A percentile compares a stretch with the other conserved stretches of the same genome.
Evolutionary conservation across 2,113 vertebrate genomes (phyloP).

Genomic region (Equus quagga): DNA sequence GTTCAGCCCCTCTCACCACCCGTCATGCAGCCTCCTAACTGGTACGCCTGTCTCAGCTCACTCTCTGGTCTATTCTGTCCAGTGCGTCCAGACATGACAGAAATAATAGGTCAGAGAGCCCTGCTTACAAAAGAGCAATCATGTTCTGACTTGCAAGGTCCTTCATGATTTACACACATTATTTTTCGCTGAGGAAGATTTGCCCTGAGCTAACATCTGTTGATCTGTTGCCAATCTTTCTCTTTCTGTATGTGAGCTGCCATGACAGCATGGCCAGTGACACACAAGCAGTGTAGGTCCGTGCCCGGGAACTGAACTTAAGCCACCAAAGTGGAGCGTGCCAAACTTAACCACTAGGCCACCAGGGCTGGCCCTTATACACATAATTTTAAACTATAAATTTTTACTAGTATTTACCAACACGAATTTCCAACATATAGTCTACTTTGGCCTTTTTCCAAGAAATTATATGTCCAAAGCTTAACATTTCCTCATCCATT

Average conservation of each 20-base stretch:
- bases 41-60: neutral
- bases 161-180: neutral
- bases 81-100: neutral
- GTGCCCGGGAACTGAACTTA: no score
- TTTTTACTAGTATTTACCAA: conserved; percentile 8
- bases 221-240: no score
- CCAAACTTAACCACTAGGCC: no score
- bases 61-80: neutral
- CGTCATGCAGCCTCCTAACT: neutral
- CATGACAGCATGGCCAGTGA: no score
- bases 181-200: neutral
- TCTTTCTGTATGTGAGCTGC: no score
- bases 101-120: neutral
- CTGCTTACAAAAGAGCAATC: neutral
- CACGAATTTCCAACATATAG: neutral
- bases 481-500: neutral
- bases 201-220: no score
- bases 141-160: neutral
- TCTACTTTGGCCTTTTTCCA: neutral
- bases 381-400: neutral
- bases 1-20: neutral
- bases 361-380: no score
- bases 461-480: neutral
- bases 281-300: no score
- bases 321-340: no score